Evolutionary conservation across 2,113 vertebrate genomes (phyloP).

Genomic region (Sinocyclocheilus grahami): DNA sequence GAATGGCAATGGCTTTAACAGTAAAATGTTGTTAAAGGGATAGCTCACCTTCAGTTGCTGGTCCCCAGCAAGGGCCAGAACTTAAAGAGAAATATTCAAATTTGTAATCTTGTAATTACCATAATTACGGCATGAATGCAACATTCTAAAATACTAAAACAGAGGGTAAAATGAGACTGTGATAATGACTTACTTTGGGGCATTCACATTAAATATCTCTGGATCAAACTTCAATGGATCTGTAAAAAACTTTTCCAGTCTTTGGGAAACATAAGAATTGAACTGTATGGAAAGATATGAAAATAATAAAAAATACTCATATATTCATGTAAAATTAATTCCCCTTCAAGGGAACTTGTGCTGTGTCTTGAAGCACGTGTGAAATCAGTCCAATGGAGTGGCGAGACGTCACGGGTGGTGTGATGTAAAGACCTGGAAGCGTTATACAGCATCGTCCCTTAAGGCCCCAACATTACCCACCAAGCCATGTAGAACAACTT

Average conservation of each 20-base stretch:
- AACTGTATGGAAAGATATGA: slow-evolving; percentile 71
- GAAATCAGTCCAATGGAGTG: background rate
- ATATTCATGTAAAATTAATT: background rate
- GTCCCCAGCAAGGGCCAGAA: too few species aligned
- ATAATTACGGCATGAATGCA: background rate
- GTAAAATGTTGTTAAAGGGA: background rate
- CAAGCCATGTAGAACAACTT: background rate
- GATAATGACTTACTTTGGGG: slow-evolving; percentile 82
- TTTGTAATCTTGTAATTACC: background rate
- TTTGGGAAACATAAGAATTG: slow-evolving; percentile 77
- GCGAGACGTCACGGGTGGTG: too few species aligned
- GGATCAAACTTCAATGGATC: slow-evolving; percentile 89
- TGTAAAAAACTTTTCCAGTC: slow-evolving; percentile 87
- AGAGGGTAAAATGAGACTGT: background rate
- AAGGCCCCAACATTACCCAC: too few species aligned
- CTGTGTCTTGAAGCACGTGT: background rate
- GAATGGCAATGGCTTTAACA: background rate
- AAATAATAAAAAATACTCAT: background rate
- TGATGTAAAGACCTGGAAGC: background rate
- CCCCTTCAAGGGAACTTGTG: background rate
- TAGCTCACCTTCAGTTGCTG: background rate
- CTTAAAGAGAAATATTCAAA: background rate
- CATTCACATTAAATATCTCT: slow-evolving; percentile 85
- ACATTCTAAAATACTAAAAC: background rate
- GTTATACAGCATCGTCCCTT: too few species aligned